A percentile compares a stretch with the other conserved stretches of the same genome.
Evolutionary conservation across 2,113 vertebrate genomes (phyloP).

Genomic region (Eonycteris spelaea): DNA sequence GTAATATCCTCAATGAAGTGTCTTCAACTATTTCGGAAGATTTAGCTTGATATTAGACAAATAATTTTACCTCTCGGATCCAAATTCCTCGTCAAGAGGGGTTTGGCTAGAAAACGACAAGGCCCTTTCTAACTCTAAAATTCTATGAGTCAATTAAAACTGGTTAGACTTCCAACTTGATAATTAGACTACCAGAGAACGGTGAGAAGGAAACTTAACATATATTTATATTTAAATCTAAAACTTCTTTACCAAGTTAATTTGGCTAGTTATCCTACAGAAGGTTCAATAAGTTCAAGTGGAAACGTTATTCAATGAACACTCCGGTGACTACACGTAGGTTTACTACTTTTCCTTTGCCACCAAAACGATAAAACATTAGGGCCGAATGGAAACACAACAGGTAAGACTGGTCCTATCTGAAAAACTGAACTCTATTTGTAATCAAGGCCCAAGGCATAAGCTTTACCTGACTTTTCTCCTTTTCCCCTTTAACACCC

Average conservation of each 20-base stretch:
- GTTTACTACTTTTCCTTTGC: neutral
- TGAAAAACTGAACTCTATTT: neutral
- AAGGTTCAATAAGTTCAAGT: neutral
- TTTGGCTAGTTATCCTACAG: neutral
- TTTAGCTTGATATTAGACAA: neutral
- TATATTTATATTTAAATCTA: neutral
- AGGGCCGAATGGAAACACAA: neutral
- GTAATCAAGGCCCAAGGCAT: neutral
- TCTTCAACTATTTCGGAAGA: neutral
- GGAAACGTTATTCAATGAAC: neutral
- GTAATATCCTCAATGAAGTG: neutral
- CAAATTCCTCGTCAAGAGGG: neutral
- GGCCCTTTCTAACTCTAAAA: neutral
- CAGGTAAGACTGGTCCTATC: neutral
- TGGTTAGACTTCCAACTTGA: neutral
- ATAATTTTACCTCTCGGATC: neutral
- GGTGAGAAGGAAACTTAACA: neutral
- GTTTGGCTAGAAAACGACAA: neutral
- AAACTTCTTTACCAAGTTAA: neutral
- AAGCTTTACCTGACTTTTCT: neutral
- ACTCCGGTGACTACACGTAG: neutral
- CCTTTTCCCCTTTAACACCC: neutral
- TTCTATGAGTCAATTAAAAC: slow-evolving; percentile 12
- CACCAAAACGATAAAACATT: neutral
- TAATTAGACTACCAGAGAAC: neutral